These are phyloP conservation scores for Melanostoma scalare DNA, from an alignment of 2,888 invertebrate genomes.

Conservation along the genomic window DNA sequence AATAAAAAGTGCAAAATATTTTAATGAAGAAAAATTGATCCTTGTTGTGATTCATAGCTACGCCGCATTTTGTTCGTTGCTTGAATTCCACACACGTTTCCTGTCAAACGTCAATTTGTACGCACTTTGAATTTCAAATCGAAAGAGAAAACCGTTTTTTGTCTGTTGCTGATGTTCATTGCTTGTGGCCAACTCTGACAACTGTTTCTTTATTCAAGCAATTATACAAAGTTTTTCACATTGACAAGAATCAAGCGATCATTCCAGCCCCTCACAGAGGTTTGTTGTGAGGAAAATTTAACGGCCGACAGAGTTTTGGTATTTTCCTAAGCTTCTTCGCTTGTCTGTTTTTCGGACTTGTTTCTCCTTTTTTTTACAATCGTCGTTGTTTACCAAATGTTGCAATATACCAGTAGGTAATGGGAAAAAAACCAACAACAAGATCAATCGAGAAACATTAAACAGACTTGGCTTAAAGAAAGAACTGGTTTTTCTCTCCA, in stretches of 20 bases:
- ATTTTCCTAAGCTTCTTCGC: not conserved
- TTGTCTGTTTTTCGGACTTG: not conserved
- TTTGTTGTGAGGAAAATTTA: slow-evolving; percentile 27
- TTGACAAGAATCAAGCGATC: slow-evolving; percentile 4
- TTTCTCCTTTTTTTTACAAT: slow-evolving; percentile 10
- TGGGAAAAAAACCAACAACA: slow-evolving; percentile 17
- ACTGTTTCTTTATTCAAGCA: slow-evolving; percentile 2
- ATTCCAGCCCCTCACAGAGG: not conserved
- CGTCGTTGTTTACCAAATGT: slow-evolving; percentile 63
- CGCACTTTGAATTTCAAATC: slow-evolving; percentile 51
- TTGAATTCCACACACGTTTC: slow-evolving; percentile 64
- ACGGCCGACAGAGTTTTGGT: slow-evolving; percentile 29
- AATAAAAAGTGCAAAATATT: slow-evolving; percentile 30
- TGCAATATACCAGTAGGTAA: slow-evolving; percentile 42
- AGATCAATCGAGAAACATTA: slow-evolving; percentile 43
- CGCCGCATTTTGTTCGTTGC: slow-evolving; percentile 3
- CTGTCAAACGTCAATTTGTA: slow-evolving; percentile 63
- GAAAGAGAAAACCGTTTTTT: slow-evolving; percentile 11
- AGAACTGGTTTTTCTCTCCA: slow-evolving; percentile 50
- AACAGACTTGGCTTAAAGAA: not conserved
- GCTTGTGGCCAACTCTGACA: not conserved
- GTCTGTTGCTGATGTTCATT: not conserved
- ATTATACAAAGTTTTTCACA: slow-evolving; percentile 31
- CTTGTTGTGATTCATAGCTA: slow-evolving; percentile 40
- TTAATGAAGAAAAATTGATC: slow-evolving; percentile 34